Percentiles rank a stretch among this genome's conserved stretches.
Conservation (phyloP, 1,140 invertebrate genomes). For the Bursaphelenchus mucronatus region DNA sequence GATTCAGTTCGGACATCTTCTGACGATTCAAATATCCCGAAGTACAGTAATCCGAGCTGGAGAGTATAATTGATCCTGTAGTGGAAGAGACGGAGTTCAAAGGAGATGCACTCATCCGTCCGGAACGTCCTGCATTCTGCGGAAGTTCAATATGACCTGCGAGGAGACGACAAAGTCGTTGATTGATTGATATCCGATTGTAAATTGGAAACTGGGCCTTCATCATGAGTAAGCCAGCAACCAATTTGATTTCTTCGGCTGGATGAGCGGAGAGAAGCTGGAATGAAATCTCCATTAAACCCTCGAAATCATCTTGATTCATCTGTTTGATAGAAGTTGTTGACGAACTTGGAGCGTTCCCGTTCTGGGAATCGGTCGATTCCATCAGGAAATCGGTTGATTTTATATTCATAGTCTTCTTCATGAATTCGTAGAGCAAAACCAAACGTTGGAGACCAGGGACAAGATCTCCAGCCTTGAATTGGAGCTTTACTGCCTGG, state of each 20-base stretch:
- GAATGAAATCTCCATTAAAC: conserved; percentile 1
- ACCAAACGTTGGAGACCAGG: conserved; percentile 26
- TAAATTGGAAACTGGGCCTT: neutral
- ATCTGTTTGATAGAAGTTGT: neutral
- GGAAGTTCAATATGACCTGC: conserved; percentile 16
- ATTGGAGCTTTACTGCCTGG: conserved; percentile 23
- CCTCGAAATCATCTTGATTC: conserved; percentile 14
- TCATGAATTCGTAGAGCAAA: neutral
- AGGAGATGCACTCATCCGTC: neutral
- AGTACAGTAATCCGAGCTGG: conserved; percentile 18
- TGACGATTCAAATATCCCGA: conserved; percentile 8
- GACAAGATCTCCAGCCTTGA: conserved; percentile 36
- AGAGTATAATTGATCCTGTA: neutral
- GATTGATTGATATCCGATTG: neutral
- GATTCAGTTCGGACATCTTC: conserved; percentile 10
- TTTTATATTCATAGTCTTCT: neutral
- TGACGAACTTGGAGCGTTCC: conserved; percentile 7
- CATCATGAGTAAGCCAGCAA: conserved; percentile 1
- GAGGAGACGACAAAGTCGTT: conserved; percentile 17
- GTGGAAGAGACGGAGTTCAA: conserved; percentile 7
- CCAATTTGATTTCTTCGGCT: neutral
- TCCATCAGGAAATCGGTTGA: conserved; percentile 1
- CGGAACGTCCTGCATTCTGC: neutral
- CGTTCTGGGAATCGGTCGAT: conserved; percentile 13
- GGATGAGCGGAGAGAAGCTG: conserved; percentile 4